Base-by-base conservation (phyloP, 1,140 invertebrate genomes). In the Hydropsyche tenuis region DNA sequence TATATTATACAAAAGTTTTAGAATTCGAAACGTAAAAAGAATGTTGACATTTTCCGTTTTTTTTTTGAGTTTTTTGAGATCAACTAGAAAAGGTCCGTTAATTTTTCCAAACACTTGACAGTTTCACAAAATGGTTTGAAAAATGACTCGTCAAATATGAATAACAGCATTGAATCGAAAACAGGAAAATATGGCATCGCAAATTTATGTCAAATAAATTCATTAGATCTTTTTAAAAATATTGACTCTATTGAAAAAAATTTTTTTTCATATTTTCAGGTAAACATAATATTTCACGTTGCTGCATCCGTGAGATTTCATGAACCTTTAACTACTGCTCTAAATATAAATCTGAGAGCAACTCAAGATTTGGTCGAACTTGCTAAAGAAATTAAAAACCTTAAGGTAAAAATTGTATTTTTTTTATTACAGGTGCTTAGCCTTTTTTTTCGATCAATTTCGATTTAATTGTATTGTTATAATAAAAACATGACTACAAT, bases 271-370 rank as follows among this genome's bases (percentile, higher is more conserved):
- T 62, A 22, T 23, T 80, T 77, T 5, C 82, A 88, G 81, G 85
- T 87, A 0, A 84, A 89, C 25, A 83, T 89, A 16, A 86, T 91
- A 0, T 89, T 90, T 80, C 89, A 92, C 78, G 85, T 86, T 53
- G 90, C 90, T 1, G 90, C 90, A 0, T 90, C 89, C 0, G 88
- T 91, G 0, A 82, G 88, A 27, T 91, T 91, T 72, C 88, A 92
- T 77, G 90, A 92, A 77, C 83, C 87, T 9, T 77, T 92, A 12
- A 85, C 86, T 68, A 82, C 85, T 0, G 90, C 90, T 1, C 82
- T 91, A 0, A 81, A 85, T 14, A 90, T 91, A 66, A 93, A 93
- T 80, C 87, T 91, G 0, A 80, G 87, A 43, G 90, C 89, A 0
- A 89, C 90, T 0, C 81, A 86, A 72, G 88, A 90, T 74, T 81